Percentiles rank a stretch among this genome's conserved stretches.
phyloP scores from a whole-genome alignment of 2,888 invertebrate genomes.

The Pyralis farinalis region DNA sequence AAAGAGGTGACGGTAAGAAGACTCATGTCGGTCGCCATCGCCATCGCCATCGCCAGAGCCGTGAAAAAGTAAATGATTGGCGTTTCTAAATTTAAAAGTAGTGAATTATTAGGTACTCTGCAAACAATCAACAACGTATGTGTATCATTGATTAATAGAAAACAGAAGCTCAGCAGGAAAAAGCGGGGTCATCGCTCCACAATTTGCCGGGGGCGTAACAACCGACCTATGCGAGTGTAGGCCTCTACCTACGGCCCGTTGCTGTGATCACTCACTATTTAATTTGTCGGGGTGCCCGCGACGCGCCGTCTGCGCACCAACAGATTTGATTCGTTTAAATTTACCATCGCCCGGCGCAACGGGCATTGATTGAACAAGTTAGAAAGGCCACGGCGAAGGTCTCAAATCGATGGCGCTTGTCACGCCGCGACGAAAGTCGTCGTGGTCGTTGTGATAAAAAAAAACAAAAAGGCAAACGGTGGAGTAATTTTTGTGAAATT shows the following conservation, averaged over 20 bases:
- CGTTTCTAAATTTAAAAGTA: too few species aligned
- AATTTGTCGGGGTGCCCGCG: slow-evolving; percentile 46
- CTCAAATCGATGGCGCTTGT: slow-evolving; percentile 22
- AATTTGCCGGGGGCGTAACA: slow-evolving; percentile 40
- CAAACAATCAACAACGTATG: too few species aligned
- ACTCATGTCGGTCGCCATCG: too few species aligned
- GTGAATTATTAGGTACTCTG: too few species aligned
- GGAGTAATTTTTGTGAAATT: too few species aligned
- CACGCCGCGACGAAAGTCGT: not conserved
- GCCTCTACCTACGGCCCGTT: slow-evolving; percentile 23
- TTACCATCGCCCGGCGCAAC: slow-evolving; percentile 34
- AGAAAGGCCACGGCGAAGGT: slow-evolving; percentile 66
- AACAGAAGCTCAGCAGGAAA: too few species aligned
- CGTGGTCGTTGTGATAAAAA: not conserved
- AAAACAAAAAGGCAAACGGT: too few species aligned
- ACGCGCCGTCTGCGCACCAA: slow-evolving; percentile 58
- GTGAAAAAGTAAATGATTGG: too few species aligned
- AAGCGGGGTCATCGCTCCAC: slow-evolving; percentile 55
- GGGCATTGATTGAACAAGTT: slow-evolving; percentile 50
- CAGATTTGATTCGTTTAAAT: slow-evolving; percentile 52
- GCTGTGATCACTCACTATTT: slow-evolving; percentile 33
- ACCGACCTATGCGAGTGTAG: slow-evolving; percentile 39
- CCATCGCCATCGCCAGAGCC: too few species aligned
- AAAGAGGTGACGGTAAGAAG: too few species aligned
- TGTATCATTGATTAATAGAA: slow-evolving; percentile 17